phyloP scores from a whole-genome alignment of 1,140 invertebrate genomes.

The Eumaeus atala region DNA sequence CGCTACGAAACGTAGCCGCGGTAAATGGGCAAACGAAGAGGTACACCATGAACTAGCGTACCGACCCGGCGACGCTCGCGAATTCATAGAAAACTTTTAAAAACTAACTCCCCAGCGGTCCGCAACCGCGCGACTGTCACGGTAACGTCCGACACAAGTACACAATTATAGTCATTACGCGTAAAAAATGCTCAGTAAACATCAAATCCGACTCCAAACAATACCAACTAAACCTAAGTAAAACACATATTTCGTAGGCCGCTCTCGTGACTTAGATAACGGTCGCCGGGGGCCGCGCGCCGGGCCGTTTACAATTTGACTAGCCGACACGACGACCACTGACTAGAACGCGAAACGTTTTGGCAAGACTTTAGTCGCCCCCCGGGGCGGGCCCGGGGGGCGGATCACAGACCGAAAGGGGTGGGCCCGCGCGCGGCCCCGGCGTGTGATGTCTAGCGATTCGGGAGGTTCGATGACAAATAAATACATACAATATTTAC shows the following conservation, averaged over 20 bases:
- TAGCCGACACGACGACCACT: conserved; percentile 66
- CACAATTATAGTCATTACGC: conserved; percentile 40
- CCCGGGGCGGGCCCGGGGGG: background rate
- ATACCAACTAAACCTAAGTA: conserved; percentile 47
- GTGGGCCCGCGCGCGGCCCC: conserved; percentile 16
- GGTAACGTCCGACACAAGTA: conserved; percentile 50
- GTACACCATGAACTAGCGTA: background rate
- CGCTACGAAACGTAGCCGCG: conserved; percentile 1
- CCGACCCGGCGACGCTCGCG: background rate
- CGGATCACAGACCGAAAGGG: conserved; percentile 15
- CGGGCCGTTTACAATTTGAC: conserved; percentile 43
- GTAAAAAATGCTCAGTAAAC: conserved; percentile 58
- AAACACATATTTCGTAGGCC: conserved; percentile 58
- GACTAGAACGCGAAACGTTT: conserved; percentile 67
- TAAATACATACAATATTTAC: conserved; percentile 68
- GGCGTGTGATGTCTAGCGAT: conserved; percentile 31
- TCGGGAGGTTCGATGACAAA: conserved; percentile 31
- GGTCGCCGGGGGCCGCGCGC: conserved; percentile 16
- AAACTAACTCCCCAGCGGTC: conserved; percentile 64
- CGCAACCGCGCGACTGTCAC: conserved; percentile 59
- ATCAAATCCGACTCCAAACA: conserved; percentile 34
- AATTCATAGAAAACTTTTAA: conserved; percentile 44
- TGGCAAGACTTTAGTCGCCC: conserved; percentile 51
- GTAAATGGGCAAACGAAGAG: background rate
- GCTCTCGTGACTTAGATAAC: conserved; percentile 61